Base-by-base conservation (phyloP, 2,113 vertebrate species). In the Megaleporinus macrocephalus region DNA sequence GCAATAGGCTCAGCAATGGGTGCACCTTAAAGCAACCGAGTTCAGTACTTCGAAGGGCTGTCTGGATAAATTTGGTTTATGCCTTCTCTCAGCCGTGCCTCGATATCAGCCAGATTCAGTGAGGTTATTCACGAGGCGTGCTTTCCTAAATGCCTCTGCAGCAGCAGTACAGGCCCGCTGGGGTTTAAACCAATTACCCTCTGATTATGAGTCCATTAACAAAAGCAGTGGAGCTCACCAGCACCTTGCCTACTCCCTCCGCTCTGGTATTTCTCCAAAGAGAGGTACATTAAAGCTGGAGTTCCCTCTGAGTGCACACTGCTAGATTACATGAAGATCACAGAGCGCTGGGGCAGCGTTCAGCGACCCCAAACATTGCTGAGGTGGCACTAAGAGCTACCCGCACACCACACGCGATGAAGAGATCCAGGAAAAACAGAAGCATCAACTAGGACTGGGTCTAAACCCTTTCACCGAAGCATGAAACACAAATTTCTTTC, bases 121-220 rank as follows among this genome's bases (percentile, higher is more conserved):
- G 10, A 27, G 49, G 15, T 44, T 15, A 61, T 49, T 51, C 41
- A 47, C 30, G 51, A 15, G 22, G 14, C 51, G 26, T 24, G 36
- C 26, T 71, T 5, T n/a, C 59, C 26, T 63, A 27, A 33, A 30
- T 29, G 15, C 69, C 72, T 27, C 24, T 72, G 36, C 61, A 26
- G 65, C 16, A 29, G 49, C 18, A 75, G 30, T 26, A 68, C 55
- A 30, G 70, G 15, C 29, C 30, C 36, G 26, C 55, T 66, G 66
- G 33, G 73, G 63, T 77, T 84, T 36, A 29, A 81, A 73, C 47
- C 68, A 76, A 77, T 73, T 53, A 33, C 73, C 66, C 76, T 41
- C 30, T 41, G 22, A 55, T 65, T 72, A 44, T 22, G 66, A 57
- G 57, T 76, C 30, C 10, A 41, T 66, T 81, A 49, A 59, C 36